A percentile compares a stretch with the other conserved stretches of the same genome.
phyloP scores from a whole-genome alignment of 2,888 invertebrate species.

The Polia nebulosa region DNA sequence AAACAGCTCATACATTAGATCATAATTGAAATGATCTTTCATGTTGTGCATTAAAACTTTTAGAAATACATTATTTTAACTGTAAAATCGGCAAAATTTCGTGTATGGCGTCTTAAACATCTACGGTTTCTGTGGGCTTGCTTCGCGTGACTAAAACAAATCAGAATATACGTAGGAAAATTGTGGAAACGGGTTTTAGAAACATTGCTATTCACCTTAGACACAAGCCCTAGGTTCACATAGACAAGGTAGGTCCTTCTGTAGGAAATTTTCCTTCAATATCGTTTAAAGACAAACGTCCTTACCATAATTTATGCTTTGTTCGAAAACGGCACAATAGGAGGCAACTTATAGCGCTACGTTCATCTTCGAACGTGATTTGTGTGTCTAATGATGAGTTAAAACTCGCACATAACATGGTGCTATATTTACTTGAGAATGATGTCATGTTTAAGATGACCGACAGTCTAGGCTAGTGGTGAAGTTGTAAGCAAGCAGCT shows the following conservation, averaged over 20 bases:
- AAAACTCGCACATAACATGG: slow-evolving; percentile 33
- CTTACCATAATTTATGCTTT: slow-evolving; percentile 36
- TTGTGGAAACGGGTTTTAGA: slow-evolving; percentile 46
- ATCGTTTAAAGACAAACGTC: slow-evolving; percentile 32
- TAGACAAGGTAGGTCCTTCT: background rate
- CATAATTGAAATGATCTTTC: no score
- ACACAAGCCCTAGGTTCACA: slow-evolving; percentile 13
- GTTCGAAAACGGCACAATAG: slow-evolving; percentile 62
- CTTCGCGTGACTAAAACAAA: slow-evolving; percentile 63
- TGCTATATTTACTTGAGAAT: slow-evolving; percentile 50
- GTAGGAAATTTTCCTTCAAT: slow-evolving; percentile 9
- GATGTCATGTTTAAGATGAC: slow-evolving; percentile 52
- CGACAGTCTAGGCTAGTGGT: slow-evolving; percentile 21
- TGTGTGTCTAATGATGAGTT: slow-evolving; percentile 56
- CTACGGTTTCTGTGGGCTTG: slow-evolving; percentile 40
- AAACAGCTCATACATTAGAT: no score
- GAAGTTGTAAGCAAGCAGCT: slow-evolving; percentile 19
- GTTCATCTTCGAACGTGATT: slow-evolving; percentile 60
- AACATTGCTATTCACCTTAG: slow-evolving; percentile 42
- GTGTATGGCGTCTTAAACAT: no score
- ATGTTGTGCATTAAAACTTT: no score
- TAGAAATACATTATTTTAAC: no score
- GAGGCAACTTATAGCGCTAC: slow-evolving; percentile 46
- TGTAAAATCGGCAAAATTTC: no score
- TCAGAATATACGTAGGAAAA: slow-evolving; percentile 55